A percentile compares a stretch with the other conserved stretches of the same genome.
Conservation (phyloP, 2,113 vertebrate species). For the Pangasianodon gigas region DNA sequence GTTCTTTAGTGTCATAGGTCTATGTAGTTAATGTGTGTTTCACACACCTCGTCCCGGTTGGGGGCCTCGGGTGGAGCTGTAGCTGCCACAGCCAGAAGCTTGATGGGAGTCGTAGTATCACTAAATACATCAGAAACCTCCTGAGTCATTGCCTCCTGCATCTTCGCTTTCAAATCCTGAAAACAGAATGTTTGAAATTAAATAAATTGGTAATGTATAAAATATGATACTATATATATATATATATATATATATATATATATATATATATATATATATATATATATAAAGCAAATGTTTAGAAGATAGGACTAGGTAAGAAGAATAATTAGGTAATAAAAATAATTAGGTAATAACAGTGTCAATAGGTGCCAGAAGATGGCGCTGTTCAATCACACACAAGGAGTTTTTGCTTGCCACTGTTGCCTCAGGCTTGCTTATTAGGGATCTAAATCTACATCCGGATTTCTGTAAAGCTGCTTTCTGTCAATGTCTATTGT, state of each 20-base stretch:
- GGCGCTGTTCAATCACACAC: constrained; percentile 12
- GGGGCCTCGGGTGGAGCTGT: constrained; percentile 91
- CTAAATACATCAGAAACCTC: constrained; percentile 98
- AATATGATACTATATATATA: not conserved
- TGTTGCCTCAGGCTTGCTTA: not conserved
- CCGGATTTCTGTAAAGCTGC: not conserved
- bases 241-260: not conserved
- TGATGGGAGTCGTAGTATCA: constrained; percentile 96
- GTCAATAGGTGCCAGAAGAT: constrained; percentile 8
- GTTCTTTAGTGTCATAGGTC: not conserved
- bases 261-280: not conserved
- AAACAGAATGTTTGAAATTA: constrained; percentile 1
- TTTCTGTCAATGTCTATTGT: not conserved
- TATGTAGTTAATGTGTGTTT: not conserved
- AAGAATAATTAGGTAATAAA: not conserved
- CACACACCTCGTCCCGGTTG: constrained; percentile 84
- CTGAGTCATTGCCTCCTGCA: constrained; percentile 99
- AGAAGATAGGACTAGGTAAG: not conserved
- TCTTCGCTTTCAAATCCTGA: constrained; percentile 90
- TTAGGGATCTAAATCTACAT: not conserved
- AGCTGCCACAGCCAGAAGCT: constrained; percentile 92
- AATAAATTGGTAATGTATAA: not conserved
- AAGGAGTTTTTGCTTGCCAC: not conserved
- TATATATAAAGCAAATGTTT: not conserved
- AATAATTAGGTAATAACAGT: not conserved